A percentile compares a stretch with the other conserved stretches of the same genome.
phyloP scores from a whole-genome alignment of 2,888 invertebrate genomes.

The Eudasyphora cyanicolor region DNA sequence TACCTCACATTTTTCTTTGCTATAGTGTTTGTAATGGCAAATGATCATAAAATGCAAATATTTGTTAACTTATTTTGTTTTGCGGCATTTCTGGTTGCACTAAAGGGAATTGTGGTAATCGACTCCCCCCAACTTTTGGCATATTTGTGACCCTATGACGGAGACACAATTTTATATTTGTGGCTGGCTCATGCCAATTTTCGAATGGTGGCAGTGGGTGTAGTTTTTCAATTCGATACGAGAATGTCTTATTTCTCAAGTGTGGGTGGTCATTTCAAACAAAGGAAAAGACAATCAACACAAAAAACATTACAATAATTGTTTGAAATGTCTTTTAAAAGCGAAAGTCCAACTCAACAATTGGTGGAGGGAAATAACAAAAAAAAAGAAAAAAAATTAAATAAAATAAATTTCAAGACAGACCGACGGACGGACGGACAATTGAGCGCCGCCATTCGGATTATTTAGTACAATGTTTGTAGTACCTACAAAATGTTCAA shows the following conservation, averaged over 20 bases:
- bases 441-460: neutral
- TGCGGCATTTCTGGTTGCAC: too few relatives aligned
- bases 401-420: neutral
- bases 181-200: neutral
- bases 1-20: too few relatives aligned
- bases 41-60: conserved; percentile 59
- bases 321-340: conserved; percentile 55
- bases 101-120: conserved; percentile 59
- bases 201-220: conserved; percentile 60
- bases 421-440: neutral
- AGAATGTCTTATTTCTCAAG: neutral
- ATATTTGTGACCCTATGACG: conserved; percentile 51
- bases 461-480: neutral
- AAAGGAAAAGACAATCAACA: conserved; percentile 29
- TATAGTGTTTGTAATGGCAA: conserved; percentile 59
- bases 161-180: conserved; percentile 27
- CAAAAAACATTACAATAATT: conserved; percentile 46
- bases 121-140: conserved; percentile 53
- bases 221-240: conserved; percentile 40
- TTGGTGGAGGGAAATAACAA: too few relatives aligned
- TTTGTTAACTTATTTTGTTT: conserved; percentile 34
- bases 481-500: conserved; percentile 30
- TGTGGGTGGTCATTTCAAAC: conserved; percentile 42
- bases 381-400: conserved; percentile 36
- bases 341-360: conserved; percentile 55